A percentile compares a stretch with the other conserved stretches of the same genome.
These are phyloP conservation scores for Uromys caudimaculatus DNA, from an alignment of 2,797 vertebrate genomes.

Conservation along the genomic window DNA sequence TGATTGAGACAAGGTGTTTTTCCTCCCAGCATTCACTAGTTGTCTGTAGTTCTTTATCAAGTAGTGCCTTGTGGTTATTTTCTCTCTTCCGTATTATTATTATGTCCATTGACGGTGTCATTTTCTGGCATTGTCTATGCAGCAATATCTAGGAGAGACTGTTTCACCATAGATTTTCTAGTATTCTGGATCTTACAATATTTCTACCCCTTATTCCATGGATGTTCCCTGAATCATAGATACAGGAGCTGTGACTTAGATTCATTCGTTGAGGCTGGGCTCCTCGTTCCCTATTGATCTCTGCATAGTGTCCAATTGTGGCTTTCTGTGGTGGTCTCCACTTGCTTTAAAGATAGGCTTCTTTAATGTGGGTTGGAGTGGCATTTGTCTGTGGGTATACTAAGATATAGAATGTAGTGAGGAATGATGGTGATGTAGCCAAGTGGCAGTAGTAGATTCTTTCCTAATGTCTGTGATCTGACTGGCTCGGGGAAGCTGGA, in stretches of 20 bases:
- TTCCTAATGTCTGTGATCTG: background rate
- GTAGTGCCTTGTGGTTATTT: too few species aligned
- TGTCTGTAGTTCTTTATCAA: background rate
- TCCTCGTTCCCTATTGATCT: background rate
- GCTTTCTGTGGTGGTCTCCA: background rate
- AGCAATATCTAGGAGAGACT: background rate
- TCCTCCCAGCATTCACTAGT: background rate
- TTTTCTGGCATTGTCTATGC: background rate
- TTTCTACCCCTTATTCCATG: background rate
- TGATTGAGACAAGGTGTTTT: background rate
- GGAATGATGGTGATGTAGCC: background rate
- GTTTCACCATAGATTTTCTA: background rate
- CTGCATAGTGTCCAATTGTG: background rate
- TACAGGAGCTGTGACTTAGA: background rate
- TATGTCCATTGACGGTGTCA: too few species aligned
- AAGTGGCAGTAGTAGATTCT: background rate
- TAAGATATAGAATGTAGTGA: background rate
- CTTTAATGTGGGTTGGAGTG: background rate
- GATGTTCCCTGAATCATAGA: background rate
- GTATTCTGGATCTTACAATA: background rate
- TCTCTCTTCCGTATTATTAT: too few species aligned
- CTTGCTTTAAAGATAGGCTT: background rate
- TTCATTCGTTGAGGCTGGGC: too few species aligned
- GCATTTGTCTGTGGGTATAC: background rate
- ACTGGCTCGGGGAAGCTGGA: background rate